Conservation (phyloP, 1,140 invertebrate species). For the Drosophila rufa region DNA sequence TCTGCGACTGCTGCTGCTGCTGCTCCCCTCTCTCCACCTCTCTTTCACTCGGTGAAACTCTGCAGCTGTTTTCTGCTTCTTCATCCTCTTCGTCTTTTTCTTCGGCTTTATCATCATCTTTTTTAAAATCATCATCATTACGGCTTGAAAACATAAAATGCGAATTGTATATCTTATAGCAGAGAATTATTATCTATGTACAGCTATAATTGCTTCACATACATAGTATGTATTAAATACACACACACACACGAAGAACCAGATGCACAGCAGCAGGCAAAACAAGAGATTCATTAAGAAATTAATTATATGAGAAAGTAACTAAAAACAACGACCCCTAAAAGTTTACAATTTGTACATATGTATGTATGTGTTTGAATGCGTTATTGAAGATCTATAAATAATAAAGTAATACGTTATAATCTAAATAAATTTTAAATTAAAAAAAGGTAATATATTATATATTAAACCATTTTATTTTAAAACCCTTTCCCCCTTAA, state of each 20-base stretch:
- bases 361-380: no score
- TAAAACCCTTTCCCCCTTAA: no score
- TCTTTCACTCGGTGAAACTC: slow-evolving; percentile 2
- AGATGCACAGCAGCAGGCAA: neutral
- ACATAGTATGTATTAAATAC: slow-evolving; percentile 2
- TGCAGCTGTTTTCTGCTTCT: slow-evolving; percentile 2
- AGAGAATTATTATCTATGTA: slow-evolving; percentile 44
- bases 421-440: neutral
- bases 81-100: neutral
- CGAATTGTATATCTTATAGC: slow-evolving; percentile 37
- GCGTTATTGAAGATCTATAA: neutral
- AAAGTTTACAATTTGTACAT: neutral
- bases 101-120: slow-evolving; percentile 5
- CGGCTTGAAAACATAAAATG: slow-evolving; percentile 11
- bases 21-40: no score
- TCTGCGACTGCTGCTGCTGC: neutral
- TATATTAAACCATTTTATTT: no score
- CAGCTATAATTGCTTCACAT: slow-evolving; percentile 28
- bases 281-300: neutral
- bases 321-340: no score
- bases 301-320: neutral
- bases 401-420: neutral
- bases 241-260: neutral
- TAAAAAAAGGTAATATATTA: neutral
- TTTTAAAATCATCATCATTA: neutral